Base-by-base conservation (phyloP, 2,888 invertebrate genomes). In the Acronicta aceris region DNA sequence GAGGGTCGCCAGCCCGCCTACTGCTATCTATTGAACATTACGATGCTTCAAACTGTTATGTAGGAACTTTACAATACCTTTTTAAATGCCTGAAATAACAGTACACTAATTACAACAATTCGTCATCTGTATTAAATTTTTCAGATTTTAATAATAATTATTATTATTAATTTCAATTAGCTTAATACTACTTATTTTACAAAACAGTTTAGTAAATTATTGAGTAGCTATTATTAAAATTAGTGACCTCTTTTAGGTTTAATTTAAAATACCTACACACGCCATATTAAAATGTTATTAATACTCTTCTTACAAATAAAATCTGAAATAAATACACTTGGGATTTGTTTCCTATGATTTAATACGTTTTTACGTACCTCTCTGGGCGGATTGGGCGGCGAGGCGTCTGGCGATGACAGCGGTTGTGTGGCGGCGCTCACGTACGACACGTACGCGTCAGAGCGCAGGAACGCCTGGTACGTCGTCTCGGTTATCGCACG, bases 401-500 rank as follows among this genome's bases (percentile, higher is more conserved):
- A 87, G 43, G 88, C 84, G 83, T 92, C 93, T 76, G 92, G 96
- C 94, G 95, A 96, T 93, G 93, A 97, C 94, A 94, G 97, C 96
- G 92, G 98, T 95, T 95, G 90, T 97, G 96, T 95, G 97, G 99
- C 95, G 96, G 96, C 92, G 97, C 98, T 87, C 68, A 98, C 96
- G 92, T 97, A 97, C 87, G 96, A 96, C 84, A 99, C 96, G 95
- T 99, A 99, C 90, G 98, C 96, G 83, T 99, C 98, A 80, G 98
- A 98, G 80, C 97, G 97, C 74, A 99, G 96, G 94, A 99, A 99
- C 91, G 98, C 97, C 61, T 97, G 98, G 95, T 99, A 99, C 67
- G 98, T 97, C 64, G 98, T 97, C 87, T 97, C 97, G 72, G 97
- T 97, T 88, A 99, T 98, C 63, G 97, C 96, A 45, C 96, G 95